Conservation (phyloP, 2,797 vertebrate species). For the Coregonus sp. region DNA sequence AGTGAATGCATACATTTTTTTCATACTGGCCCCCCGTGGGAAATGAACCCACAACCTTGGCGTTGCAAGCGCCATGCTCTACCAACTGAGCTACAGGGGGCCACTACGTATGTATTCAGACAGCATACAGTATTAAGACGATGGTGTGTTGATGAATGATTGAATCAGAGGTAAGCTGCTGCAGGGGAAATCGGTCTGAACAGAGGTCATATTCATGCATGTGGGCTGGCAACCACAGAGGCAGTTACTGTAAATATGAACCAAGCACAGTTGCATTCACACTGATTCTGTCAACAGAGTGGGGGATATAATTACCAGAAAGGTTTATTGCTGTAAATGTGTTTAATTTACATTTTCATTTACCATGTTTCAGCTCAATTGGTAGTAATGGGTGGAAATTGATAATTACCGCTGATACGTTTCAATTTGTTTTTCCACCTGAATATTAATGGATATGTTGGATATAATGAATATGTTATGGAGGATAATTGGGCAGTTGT, state of each 20-base stretch:
- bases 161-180: neutral
- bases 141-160: neutral
- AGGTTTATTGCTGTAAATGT: neutral
- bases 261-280: neutral
- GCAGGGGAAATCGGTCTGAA: neutral
- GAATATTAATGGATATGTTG: neutral
- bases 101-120: neutral
- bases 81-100: too few species aligned
- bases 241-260: constrained; percentile 5
- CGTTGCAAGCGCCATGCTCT: too few species aligned
- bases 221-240: neutral
- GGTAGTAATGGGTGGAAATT: neutral
- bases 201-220: neutral
- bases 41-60: too few species aligned
- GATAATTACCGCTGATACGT: neutral
- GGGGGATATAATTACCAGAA: neutral
- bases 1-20: too few species aligned
- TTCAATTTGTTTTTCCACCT: neutral
- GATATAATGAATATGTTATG: neutral
- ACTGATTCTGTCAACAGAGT: neutral
- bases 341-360: neutral
- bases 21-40: too few species aligned
- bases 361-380: neutral
- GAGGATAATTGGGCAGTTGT: neutral
- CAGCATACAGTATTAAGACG: neutral